Evolutionary conservation across 2,888 invertebrate genomes (phyloP), one percentile per base, ranked within the genome.

Genomic region (Apamea crenata): DNA sequence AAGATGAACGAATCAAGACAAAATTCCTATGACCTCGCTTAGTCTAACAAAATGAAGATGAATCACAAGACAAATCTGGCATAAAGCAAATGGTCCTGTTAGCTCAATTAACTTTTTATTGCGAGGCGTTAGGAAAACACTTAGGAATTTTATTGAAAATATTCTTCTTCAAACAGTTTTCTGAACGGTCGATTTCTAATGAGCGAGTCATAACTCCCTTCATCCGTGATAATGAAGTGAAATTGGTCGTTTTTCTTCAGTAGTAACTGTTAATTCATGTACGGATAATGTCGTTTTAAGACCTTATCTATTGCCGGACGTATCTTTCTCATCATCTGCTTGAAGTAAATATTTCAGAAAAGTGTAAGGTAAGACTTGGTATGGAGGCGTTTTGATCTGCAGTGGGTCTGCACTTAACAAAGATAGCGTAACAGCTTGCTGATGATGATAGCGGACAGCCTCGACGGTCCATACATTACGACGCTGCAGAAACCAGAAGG

Each of bases 61-160:
- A 88, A 77, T 85, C 36, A 50, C 79, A 69, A 80, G 53, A 44
- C 66, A 69, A 75, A 70, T 86, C 75, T 56, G 65, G 77, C 77
- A 63, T 78, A 72, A 86, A 88, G 47, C 53, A 82, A 86, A 77
- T 69, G 69, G 66, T n/a, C 59, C 82, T 76, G 86, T 82, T 74
- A 65, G 82, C 50, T 75, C 86, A 82, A 88, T 86, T 86, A 86
- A 74, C 65, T 82, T 88, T 86, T 82, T 82, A 86, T 86, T 86
- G 75, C 75, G 69, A 77, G 81, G 66, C 81, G 50, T 85, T 87
- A 84, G 36, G 73, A 79, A 75, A 87, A 75, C 66, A 85, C 71
- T 85, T 85, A 61, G 50, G 70, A 16, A 50, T 83, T 87, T 78
- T 72, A 84, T 87, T 72, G 65, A 77, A 72, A 85, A 85, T 80